Evolutionary conservation across 2,113 vertebrate genomes (phyloP).

Genomic region (Apistogramma diplotaenia): DNA sequence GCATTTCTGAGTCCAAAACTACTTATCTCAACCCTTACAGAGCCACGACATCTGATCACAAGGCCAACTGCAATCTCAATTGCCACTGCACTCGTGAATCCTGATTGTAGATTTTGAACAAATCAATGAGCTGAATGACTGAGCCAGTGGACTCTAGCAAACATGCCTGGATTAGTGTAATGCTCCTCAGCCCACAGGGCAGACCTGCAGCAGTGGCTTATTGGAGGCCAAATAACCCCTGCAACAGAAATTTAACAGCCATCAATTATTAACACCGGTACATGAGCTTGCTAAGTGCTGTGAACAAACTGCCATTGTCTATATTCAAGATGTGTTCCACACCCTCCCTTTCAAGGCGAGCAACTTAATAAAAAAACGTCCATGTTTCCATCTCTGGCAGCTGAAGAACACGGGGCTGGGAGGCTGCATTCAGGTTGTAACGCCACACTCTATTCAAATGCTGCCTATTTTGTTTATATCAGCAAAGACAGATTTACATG

Average conservation of each 20-base stretch:
- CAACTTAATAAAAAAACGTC: background rate
- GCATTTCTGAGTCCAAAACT: background rate
- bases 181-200: background rate
- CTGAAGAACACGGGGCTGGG: background rate
- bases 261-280: conserved; percentile 42
- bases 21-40: background rate
- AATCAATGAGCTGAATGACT: background rate
- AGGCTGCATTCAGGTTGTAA: background rate
- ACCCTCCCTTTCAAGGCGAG: background rate
- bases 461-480: background rate
- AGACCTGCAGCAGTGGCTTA: conserved; percentile 15
- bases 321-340: background rate
- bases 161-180: background rate
- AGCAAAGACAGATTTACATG: background rate
- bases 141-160: background rate
- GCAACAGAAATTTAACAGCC: conserved; percentile 30
- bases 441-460: background rate
- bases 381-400: background rate
- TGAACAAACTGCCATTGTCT: conserved; percentile 2
- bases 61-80: background rate
- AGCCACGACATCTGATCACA: too few species aligned
- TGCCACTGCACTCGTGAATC: background rate
- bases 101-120: background rate
- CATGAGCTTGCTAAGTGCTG: background rate
- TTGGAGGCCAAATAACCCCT: conserved; percentile 27